Conservation (phyloP, 1,140 invertebrate genomes). For the Drosophila miranda region DNA sequence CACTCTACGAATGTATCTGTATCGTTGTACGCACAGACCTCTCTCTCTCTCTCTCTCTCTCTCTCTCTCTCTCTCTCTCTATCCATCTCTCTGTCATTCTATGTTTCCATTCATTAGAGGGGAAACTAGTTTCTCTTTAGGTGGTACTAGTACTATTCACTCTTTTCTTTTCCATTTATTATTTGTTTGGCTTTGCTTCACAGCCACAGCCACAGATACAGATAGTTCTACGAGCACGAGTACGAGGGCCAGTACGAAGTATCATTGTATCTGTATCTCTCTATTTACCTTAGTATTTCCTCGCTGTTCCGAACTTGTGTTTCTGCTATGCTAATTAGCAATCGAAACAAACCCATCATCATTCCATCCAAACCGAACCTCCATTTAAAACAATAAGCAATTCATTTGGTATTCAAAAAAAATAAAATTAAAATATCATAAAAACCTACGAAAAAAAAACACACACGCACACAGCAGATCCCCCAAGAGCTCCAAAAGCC, state of each 20-base stretch:
- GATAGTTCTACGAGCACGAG: neutral
- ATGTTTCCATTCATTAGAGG: conserved; percentile 62
- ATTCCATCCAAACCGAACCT: conserved; percentile 13
- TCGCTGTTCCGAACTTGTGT: conserved; percentile 46
- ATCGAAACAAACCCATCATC: conserved; percentile 52
- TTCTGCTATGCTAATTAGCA: conserved; percentile 70
- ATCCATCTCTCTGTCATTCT: neutral
- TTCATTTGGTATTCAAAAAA: conserved; percentile 72
- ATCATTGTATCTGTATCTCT: conserved; percentile 10
- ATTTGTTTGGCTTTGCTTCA: conserved; percentile 7
- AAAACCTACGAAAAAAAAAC: conserved; percentile 25
- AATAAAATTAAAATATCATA: conserved; percentile 69
- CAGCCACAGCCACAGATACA: neutral
- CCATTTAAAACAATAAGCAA: conserved; percentile 79
- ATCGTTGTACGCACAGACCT: conserved; percentile 11
- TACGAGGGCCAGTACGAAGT: neutral
- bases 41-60: conserved; percentile 21
- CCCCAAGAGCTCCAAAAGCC: no score
- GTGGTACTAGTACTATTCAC: neutral
- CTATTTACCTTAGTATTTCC: conserved; percentile 54
- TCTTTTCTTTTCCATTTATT: conserved; percentile 15
- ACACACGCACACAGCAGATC: neutral
- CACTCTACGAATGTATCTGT: neutral
- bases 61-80: conserved; percentile 33
- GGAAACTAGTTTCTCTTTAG: conserved; percentile 71